Evolutionary conservation across 2,797 vertebrate species (phyloP), one percentile per base, ranked within the genome.

Genomic region (Halcyon leucocephala): DNA sequence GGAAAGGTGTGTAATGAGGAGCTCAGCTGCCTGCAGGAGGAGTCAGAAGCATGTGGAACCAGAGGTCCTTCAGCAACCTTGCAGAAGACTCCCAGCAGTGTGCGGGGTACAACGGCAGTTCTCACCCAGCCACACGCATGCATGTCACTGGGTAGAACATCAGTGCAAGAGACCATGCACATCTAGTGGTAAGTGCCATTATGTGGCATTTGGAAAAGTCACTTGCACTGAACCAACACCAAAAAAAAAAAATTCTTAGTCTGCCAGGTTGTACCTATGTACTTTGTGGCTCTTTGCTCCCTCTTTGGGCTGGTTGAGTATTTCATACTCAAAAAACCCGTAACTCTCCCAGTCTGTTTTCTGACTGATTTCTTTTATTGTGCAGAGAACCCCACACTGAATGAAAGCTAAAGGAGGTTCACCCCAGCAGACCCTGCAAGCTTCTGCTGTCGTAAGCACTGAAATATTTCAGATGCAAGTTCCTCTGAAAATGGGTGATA

Each of bases 381-480:
- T 46, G 13, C 0, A 0, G 64, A 55, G 25, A 82, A 37, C 22
- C 11, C 70, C 28, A 28, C 82, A 52, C 44, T 51, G 31, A 73
- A 31, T 66, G 44, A 92, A 67, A 90, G 46, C 19, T 39, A 39
- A 74, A 79, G 22, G 52, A 79, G 35, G 10, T n/a, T 82, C 41
- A 65, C 82, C 44, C 39, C 52, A 84, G 21, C 29, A 79, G 90
- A 37, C 48, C 21, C 33, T 76, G 51, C 44, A 79, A 55, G 12
- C 42, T 61, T 4, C 0, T 70, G 49, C 37, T 90, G 57, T 67
- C 1, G 1, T 77, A 95, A 95, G 65, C 77, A 49, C 31, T 69
- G 58, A 90, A 89, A 33, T 77, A 93, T 90, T 95, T 90, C 87
- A 77, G 66, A 71, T 86, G 73, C 73, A 90, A 69, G 16, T 57